Conservation (phyloP, 1,140 invertebrate species). For the Drosophila navojoa region DNA sequence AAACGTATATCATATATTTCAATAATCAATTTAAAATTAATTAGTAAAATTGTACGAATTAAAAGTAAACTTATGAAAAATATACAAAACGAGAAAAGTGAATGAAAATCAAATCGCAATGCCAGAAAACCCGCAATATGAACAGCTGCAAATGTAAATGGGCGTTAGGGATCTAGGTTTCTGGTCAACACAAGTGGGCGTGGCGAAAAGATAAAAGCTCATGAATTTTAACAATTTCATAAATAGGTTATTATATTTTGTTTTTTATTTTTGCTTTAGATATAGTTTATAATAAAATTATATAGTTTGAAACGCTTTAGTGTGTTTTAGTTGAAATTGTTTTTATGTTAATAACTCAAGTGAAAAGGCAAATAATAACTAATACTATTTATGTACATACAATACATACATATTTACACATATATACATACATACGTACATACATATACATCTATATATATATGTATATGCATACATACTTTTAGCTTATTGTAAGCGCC, state of each 20-base stretch:
- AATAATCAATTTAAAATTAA: slow-evolving; percentile 69
- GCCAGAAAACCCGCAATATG: slow-evolving; percentile 17
- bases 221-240: slow-evolving; percentile 30
- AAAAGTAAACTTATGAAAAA: slow-evolving; percentile 39
- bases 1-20: slow-evolving; percentile 65
- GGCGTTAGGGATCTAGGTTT: neutral
- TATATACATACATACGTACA: too few species aligned
- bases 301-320: slow-evolving; percentile 66
- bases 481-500: slow-evolving; percentile 19
- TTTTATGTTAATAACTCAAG: slow-evolving; percentile 59
- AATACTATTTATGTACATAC: slow-evolving; percentile 43
- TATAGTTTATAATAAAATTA: slow-evolving; percentile 48
- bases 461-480: slow-evolving; percentile 22
- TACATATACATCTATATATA: slow-evolving; percentile 1
- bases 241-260: slow-evolving; percentile 26
- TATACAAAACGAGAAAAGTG: slow-evolving; percentile 29
- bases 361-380: slow-evolving; percentile 71
- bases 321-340: slow-evolving; percentile 69
- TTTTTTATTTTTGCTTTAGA: slow-evolving; percentile 37
- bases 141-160: neutral
- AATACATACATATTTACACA: slow-evolving; percentile 23
- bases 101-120: slow-evolving; percentile 13
- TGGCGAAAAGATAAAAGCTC: neutral
- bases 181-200: slow-evolving; percentile 9
- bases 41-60: slow-evolving; percentile 76